Conservation (phyloP, 1,140 invertebrate species). For the Drosophila lacteicornis region DNA sequence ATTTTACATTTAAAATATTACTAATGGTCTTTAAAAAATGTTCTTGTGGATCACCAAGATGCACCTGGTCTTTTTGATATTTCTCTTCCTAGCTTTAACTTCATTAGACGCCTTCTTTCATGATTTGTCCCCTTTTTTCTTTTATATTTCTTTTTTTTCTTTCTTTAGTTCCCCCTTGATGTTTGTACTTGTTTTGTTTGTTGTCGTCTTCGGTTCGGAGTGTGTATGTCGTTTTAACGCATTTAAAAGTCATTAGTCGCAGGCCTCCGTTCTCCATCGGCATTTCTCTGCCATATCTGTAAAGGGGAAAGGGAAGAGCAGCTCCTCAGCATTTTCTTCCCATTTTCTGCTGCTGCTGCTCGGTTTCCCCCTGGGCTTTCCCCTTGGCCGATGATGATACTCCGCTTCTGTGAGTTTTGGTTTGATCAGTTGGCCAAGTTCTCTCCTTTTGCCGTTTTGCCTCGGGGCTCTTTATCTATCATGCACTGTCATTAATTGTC, state of each 20-base stretch:
- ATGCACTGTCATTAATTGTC: conserved; percentile 75
- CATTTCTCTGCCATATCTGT: conserved; percentile 36
- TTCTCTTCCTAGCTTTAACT: conserved; percentile 1
- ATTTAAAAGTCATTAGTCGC: conserved; percentile 80
- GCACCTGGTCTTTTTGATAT: not conserved
- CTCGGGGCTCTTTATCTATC: conserved; percentile 32
- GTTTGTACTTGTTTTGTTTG: conserved; percentile 27
- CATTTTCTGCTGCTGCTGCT: conserved; percentile 20
- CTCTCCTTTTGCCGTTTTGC: conserved; percentile 1
- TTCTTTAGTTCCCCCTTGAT: conserved; percentile 8
- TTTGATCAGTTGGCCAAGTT: conserved; percentile 52
- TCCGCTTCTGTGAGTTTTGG: conserved; percentile 23
- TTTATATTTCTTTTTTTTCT: not conserved
- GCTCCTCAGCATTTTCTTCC: conserved; percentile 26
- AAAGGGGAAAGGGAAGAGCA: conserved; percentile 12
- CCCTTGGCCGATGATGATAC: conserved; percentile 5
- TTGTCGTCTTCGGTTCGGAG: conserved; percentile 14
- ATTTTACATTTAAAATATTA: not conserved
- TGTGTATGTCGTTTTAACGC: conserved; percentile 55
- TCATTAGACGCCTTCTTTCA: not conserved
- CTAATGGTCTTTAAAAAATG: not conserved
- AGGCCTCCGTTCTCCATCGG: conserved; percentile 38
- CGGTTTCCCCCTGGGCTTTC: not conserved
- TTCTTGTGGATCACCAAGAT: not conserved
- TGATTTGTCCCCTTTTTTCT: not conserved